These are phyloP conservation scores for Channallabes apus DNA, from an alignment of 2,797 vertebrate genomes.

Conservation along the genomic window DNA sequence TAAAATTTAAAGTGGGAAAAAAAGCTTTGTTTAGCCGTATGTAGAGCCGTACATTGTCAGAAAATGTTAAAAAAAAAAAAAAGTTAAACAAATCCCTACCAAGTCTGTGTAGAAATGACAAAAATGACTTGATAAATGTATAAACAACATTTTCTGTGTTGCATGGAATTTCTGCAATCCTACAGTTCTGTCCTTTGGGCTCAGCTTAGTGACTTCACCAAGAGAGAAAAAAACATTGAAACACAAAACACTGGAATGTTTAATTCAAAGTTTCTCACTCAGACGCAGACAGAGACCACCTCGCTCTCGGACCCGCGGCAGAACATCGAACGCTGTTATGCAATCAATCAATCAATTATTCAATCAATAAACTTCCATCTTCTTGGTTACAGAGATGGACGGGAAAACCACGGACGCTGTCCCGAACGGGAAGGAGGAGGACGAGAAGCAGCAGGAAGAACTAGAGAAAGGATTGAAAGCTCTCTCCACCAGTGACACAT, in stretches of 20 bases:
- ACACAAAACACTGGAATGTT: neutral
- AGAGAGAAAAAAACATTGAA: neutral
- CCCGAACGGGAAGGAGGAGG: slow-evolving; percentile 84
- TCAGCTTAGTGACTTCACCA: neutral
- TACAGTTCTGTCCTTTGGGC: neutral
- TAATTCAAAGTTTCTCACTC: neutral
- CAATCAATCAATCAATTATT: no score
- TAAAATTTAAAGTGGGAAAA: neutral
- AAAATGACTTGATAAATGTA: neutral
- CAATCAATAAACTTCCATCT: no score
- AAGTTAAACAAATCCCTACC: neutral
- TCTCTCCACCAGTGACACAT: slow-evolving; percentile 76
- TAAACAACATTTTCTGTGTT: neutral
- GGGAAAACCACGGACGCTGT: slow-evolving; percentile 63
- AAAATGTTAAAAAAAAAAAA: neutral
- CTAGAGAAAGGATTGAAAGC: slow-evolving; percentile 82
- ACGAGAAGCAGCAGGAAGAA: slow-evolving; percentile 81
- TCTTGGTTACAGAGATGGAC: slow-evolving; percentile 53
- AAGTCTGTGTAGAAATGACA: neutral
- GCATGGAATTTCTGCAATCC: neutral
- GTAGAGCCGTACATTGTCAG: no score
- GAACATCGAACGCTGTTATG: no score
- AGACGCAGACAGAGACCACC: neutral
- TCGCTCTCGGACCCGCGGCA: neutral
- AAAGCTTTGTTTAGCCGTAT: neutral